Evolutionary conservation across 2,888 invertebrate species (phyloP).

Genomic region (Macrosiphum euphorbiae): DNA sequence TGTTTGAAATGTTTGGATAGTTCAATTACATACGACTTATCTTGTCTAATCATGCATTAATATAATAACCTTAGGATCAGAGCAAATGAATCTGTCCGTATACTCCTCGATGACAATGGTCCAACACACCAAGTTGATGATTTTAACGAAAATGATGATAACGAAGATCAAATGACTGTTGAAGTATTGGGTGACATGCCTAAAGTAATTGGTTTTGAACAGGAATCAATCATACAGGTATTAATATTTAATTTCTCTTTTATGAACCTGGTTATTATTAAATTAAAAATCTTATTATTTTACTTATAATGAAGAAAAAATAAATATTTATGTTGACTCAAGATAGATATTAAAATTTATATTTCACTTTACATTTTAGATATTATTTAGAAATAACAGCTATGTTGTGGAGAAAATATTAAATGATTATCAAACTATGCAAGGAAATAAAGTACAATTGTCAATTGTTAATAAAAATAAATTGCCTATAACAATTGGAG

Average conservation of each 20-base stretch:
- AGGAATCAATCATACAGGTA: constrained; percentile 37
- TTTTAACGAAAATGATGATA: neutral
- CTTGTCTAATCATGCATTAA: neutral
- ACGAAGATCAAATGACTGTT: constrained; percentile 23
- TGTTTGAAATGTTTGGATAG: neutral
- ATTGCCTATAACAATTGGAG: constrained; percentile 30
- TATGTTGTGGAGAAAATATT: constrained; percentile 25
- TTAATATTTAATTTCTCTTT: neutral
- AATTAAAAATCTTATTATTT: neutral
- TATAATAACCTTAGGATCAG: neutral
- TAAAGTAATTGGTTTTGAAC: constrained; percentile 42
- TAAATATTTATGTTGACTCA: neutral
- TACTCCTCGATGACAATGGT: neutral
- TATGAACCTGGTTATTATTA: neutral
- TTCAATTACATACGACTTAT: neutral
- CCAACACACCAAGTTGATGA: neutral
- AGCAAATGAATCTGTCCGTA: neutral
- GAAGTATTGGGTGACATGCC: constrained; percentile 55
- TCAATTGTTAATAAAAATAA: constrained; percentile 36
- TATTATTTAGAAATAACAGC: constrained; percentile 60
- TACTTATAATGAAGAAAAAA: neutral
- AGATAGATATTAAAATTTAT: neutral
- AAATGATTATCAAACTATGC: constrained; percentile 43
- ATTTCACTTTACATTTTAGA: constrained; percentile 20
- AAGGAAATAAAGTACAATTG: constrained; percentile 46